phyloP scores from a whole-genome alignment of 2,113 vertebrate genomes.

The Drymodes brunneopygia region DNA sequence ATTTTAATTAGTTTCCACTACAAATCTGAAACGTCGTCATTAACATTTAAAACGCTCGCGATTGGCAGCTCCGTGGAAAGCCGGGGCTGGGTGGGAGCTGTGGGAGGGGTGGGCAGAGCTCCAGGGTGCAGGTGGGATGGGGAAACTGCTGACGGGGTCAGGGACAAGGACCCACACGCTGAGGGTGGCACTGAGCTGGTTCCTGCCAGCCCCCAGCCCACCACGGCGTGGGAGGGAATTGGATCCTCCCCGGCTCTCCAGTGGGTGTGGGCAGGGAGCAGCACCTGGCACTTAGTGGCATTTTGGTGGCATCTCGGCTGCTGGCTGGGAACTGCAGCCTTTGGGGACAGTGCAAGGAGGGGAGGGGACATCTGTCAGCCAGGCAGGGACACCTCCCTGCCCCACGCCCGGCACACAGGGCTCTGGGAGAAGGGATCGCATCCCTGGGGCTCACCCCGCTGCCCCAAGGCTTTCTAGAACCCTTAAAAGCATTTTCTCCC shows the following conservation, averaged over 20 bases:
- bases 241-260: background rate
- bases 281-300: background rate
- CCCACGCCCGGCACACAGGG: fast-evolving
- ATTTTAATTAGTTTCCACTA: slow-evolving; percentile 75
- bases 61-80: slow-evolving; percentile 8
- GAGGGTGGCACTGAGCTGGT: background rate
- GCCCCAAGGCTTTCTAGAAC: background rate
- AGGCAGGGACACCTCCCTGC: background rate
- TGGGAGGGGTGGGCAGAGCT: background rate
- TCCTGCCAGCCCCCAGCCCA: background rate
- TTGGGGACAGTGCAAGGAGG: background rate
- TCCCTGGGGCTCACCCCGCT: background rate
- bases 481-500: background rate
- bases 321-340: background rate
- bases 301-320: background rate
- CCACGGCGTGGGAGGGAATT: fast-evolving
- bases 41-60: slow-evolving; percentile 59
- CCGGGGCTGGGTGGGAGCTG: background rate
- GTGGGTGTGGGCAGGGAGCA: background rate
- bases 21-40: slow-evolving; percentile 66
- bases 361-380: background rate
- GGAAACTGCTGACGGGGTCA: background rate
- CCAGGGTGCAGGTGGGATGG: background rate
- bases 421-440: background rate
- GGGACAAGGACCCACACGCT: background rate